Evolutionary conservation across 2,888 invertebrate genomes (phyloP).

Genomic region (Allygus modestus): DNA sequence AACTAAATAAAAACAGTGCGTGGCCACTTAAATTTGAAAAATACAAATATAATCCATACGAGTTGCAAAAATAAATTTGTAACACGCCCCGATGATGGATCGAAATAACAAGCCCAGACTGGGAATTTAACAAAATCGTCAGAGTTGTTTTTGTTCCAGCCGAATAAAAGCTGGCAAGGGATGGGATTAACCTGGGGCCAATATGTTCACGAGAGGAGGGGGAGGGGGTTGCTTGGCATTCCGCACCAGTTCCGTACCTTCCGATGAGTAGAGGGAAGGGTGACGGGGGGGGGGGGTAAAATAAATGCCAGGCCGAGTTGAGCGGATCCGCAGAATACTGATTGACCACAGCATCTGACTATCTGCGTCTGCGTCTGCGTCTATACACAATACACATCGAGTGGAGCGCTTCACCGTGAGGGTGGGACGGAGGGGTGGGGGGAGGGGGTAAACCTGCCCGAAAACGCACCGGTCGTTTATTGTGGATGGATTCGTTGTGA

Average conservation of each 20-base stretch:
- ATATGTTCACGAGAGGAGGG: not conserved
- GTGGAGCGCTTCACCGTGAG: too few species aligned
- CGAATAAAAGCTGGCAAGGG: slow-evolving; percentile 34
- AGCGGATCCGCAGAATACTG: slow-evolving; percentile 13
- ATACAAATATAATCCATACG: too few species aligned
- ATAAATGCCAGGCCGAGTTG: not conserved
- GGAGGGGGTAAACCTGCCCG: not conserved
- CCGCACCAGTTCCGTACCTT: slow-evolving; percentile 9
- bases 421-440: too few species aligned
- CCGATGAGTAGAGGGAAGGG: not conserved
- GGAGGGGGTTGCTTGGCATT: slow-evolving; percentile 12
- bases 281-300: not conserved
- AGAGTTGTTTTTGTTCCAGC: slow-evolving; percentile 26
- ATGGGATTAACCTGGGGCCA: slow-evolving; percentile 27
- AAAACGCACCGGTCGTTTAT: too few species aligned
- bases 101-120: not conserved
- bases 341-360: slow-evolving; percentile 10
- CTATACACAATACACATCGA: not conserved
- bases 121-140: slow-evolving; percentile 13
- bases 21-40: too few species aligned
- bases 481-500: too few species aligned
- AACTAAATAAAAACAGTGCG: too few species aligned
- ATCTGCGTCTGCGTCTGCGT: not conserved
- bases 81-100: too few species aligned
- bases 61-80: too few species aligned